A percentile compares a stretch with the other conserved stretches of the same genome.
Conservation (phyloP, 2,113 vertebrate genomes). For the Notothenia rossii region DNA sequence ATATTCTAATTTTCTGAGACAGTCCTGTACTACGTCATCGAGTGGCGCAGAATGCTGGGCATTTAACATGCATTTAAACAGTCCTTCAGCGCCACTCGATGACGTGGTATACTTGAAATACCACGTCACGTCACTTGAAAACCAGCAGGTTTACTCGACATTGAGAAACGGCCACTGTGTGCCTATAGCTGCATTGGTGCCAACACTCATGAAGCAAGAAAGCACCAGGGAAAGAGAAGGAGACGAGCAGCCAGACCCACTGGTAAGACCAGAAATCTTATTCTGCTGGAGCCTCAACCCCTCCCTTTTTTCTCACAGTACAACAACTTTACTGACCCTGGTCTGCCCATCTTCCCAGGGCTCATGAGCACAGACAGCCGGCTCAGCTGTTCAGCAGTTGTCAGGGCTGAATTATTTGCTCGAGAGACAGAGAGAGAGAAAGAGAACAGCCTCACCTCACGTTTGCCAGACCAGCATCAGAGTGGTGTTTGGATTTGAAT, state of each 20-base stretch:
- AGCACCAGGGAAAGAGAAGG: neutral
- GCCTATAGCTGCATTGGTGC: neutral
- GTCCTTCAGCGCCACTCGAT: too few relatives aligned
- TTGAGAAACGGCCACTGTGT: too few relatives aligned
- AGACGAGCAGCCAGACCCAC: neutral
- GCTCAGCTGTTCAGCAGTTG: constrained; percentile 54
- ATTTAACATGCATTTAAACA: too few relatives aligned
- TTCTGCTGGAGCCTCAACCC: neutral
- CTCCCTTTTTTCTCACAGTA: neutral
- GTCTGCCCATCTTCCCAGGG: constrained; percentile 6
- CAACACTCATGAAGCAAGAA: neutral
- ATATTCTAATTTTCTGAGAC: too few relatives aligned
- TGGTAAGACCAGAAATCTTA: neutral
- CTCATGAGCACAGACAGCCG: constrained; percentile 31
- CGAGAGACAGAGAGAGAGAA: neutral
- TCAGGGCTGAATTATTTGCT: constrained; percentile 19
- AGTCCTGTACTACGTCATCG: too few relatives aligned
- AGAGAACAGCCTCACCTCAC: constrained; percentile 22
- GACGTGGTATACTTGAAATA: too few relatives aligned
- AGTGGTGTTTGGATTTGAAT: neutral
- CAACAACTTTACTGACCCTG: neutral
- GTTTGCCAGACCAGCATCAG: constrained; percentile 28
- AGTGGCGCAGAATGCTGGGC: too few relatives aligned
- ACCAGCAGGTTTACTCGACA: too few relatives aligned
- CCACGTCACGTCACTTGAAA: too few relatives aligned